A percentile compares a stretch with the other conserved stretches of the same genome.
These are phyloP conservation scores for Platysteira castanea DNA, from an alignment of 2,113 vertebrate genomes.

Conservation along the genomic window DNA sequence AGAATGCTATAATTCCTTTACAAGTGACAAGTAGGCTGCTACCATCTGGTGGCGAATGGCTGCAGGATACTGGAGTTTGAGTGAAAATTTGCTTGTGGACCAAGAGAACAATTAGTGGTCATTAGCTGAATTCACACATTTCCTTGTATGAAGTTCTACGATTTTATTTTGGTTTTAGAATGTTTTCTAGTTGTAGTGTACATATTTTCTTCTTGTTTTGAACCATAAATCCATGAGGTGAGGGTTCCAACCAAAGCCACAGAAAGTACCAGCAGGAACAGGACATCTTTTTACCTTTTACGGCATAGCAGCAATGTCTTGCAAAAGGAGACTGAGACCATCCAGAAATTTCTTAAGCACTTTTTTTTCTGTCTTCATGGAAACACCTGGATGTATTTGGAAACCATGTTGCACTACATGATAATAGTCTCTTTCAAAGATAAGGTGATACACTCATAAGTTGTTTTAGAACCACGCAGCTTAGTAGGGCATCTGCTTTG, in stretches of 20 bases:
- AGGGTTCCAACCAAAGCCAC: not conserved
- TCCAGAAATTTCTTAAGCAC: not conserved
- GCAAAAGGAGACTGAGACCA: not conserved
- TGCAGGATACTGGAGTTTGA: not conserved
- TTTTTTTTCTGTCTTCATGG: not conserved
- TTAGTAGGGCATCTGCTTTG: not conserved
- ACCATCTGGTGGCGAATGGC: slow-evolving; percentile 8
- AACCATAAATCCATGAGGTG: not conserved
- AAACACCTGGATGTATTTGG: not conserved
- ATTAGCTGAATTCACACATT: not conserved
- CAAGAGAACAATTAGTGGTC: not conserved
- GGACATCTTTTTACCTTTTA: not conserved
- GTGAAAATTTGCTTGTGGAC: not conserved
- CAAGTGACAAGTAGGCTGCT: slow-evolving; percentile 28
- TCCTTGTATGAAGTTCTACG: not conserved
- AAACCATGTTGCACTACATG: not conserved
- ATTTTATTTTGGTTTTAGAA: not conserved
- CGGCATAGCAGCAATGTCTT: not conserved
- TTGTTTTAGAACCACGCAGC: not conserved
- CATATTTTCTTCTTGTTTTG: not conserved
- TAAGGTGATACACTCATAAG: not conserved
- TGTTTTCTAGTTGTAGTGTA: not conserved
- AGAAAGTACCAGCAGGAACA: not conserved
- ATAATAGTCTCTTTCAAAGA: not conserved
- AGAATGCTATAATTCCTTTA: slow-evolving; percentile 19